Percentiles rank a stretch among this genome's conserved stretches.
phyloP scores from a whole-genome alignment of 2,113 vertebrate species.

The Piprites chloris region DNA sequence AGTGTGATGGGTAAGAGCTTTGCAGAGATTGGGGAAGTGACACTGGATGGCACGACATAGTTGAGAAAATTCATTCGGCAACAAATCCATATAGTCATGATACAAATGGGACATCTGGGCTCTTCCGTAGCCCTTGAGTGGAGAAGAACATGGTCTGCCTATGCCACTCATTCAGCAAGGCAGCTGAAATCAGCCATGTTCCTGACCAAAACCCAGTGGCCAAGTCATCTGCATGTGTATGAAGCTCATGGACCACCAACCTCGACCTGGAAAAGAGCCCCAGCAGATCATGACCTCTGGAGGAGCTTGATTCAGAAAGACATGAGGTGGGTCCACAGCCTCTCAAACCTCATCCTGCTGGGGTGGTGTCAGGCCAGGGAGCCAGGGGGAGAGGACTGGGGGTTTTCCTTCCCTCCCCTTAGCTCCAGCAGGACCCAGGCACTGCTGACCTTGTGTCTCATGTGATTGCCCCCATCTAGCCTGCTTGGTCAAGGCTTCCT shows the following conservation, averaged over 20 bases:
- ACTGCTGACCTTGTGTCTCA: background rate
- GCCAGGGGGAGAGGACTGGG: fast-evolving
- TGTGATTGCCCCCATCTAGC: fast-evolving
- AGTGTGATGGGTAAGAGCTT: background rate
- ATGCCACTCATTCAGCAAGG: fast-evolving
- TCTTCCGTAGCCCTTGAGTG: background rate
- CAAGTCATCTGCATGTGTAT: background rate
- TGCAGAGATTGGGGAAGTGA: background rate
- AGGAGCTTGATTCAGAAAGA: background rate
- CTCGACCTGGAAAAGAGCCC: background rate
- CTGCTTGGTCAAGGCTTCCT: background rate
- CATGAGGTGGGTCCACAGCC: background rate
- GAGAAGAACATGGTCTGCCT: fast-evolving
- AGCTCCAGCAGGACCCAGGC: background rate
- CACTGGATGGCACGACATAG: fast-evolving
- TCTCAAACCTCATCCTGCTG: fast-evolving
- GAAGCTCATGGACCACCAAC: background rate
- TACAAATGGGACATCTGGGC: background rate
- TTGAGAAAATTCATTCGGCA: background rate
- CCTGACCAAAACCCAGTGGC: background rate
- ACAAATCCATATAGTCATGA: background rate
- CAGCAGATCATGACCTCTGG: background rate
- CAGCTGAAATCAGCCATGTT: background rate
- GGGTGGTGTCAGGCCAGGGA: background rate
- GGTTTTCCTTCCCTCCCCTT: background rate